These are phyloP conservation scores for Sebastiscus tertius DNA, from an alignment of 2,797 vertebrate species.

Conservation along the genomic window DNA sequence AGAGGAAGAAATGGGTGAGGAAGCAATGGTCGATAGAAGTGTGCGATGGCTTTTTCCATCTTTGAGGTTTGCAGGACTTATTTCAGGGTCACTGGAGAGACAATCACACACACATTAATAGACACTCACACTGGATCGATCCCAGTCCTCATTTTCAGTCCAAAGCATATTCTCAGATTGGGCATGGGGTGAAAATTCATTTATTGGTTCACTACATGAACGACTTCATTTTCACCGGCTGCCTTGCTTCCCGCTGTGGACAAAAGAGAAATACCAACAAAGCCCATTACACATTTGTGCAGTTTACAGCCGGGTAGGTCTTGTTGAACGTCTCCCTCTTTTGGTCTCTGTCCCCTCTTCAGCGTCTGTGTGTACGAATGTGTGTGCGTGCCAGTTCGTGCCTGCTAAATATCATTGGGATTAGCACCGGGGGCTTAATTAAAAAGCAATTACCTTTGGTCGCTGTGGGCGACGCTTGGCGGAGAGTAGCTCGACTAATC, in stretches of 20 bases:
- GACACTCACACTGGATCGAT: slow-evolving; percentile 33
- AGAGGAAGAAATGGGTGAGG: neutral
- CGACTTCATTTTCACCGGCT: slow-evolving; percentile 39
- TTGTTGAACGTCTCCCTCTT: slow-evolving; percentile 46
- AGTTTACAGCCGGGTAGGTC: slow-evolving; percentile 38
- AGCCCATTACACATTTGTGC: slow-evolving; percentile 50
- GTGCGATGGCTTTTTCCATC: slow-evolving; percentile 39
- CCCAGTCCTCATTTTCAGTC: slow-evolving; percentile 43
- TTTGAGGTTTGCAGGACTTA: slow-evolving; percentile 27
- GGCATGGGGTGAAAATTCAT: slow-evolving; percentile 41
- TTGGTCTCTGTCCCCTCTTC: slow-evolving; percentile 23
- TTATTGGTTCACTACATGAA: slow-evolving; percentile 50
- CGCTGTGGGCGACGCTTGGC: slow-evolving; percentile 65
- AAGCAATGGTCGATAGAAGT: slow-evolving; percentile 31
- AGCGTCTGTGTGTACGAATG: slow-evolving; percentile 12
- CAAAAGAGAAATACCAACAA: slow-evolving; percentile 51
- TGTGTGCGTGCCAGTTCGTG: slow-evolving; percentile 36
- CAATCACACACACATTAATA: neutral
- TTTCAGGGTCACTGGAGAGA: slow-evolving; percentile 45
- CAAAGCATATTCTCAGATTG: slow-evolving; percentile 38
- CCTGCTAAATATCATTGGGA: slow-evolving; percentile 79
- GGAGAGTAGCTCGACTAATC: slow-evolving; percentile 64
- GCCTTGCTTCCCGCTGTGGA: slow-evolving; percentile 36
- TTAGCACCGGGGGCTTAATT: slow-evolving; percentile 81
- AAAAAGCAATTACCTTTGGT: slow-evolving; percentile 83